These are phyloP conservation scores for Bombus pyrosoma DNA, from an alignment of 1,140 invertebrate species.

Conservation along the genomic window DNA sequence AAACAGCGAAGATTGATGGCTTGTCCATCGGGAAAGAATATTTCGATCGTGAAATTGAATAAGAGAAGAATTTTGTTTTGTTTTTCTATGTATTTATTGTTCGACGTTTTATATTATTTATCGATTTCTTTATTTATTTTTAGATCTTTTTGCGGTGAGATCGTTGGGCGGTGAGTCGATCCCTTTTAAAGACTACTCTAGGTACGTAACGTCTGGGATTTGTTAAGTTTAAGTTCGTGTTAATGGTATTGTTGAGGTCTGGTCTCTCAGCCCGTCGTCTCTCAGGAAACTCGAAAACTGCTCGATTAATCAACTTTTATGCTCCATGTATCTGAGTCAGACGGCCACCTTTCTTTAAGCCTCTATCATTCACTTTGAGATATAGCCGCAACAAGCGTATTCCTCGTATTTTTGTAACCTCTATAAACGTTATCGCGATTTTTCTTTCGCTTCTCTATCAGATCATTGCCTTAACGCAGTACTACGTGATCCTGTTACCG, in stretches of 20 bases:
- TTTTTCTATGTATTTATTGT: background rate
- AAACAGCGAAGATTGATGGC: too few species aligned
- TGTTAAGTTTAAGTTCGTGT: too few species aligned
- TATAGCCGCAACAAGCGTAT: background rate
- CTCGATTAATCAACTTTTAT: constrained; percentile 34
- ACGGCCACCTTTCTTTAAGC: background rate
- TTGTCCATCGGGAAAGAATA: too few species aligned
- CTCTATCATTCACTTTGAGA: constrained; percentile 24
- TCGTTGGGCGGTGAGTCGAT: too few species aligned
- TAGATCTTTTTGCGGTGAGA: too few species aligned
- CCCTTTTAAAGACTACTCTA: fast-evolving
- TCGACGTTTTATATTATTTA: background rate
- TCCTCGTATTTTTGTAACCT: constrained; percentile 6
- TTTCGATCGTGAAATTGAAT: too few species aligned
- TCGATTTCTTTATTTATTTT: background rate
- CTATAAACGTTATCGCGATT: constrained; percentile 6
- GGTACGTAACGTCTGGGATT: background rate
- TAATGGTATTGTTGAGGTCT: too few species aligned
- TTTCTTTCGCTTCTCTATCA: background rate
- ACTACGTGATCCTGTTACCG: background rate
- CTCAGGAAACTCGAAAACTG: constrained; percentile 4
- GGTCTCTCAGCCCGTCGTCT: too few species aligned
- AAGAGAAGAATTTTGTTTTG: too few species aligned
- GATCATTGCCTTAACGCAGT: background rate
- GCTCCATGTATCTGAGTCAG: constrained; percentile 18